Percentiles rank a stretch among this genome's conserved stretches.
phyloP scores from a whole-genome alignment of 2,888 invertebrate species.

The Herminia tarsipennalis region DNA sequence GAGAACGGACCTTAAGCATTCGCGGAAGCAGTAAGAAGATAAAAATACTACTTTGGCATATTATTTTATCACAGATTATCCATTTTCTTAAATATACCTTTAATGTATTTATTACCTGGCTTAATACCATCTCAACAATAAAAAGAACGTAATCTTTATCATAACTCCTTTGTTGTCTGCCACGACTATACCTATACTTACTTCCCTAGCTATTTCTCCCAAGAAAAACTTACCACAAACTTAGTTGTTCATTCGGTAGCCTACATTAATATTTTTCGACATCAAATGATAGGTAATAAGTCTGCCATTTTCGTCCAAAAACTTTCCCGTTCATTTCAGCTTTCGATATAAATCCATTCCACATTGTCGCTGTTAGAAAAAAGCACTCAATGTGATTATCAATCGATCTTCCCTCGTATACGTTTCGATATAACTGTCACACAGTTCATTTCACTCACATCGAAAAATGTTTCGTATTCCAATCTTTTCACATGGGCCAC shows the following conservation, averaged over 20 bases:
- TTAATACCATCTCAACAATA: too few species aligned
- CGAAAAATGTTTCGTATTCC: neutral
- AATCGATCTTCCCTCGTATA: constrained; percentile 19
- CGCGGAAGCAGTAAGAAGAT: too few species aligned
- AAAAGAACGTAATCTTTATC: neutral
- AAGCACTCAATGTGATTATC: constrained; percentile 29
- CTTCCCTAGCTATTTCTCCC: neutral
- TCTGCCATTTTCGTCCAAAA: neutral
- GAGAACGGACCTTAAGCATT: too few species aligned
- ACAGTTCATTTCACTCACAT: neutral
- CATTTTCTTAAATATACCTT: too few species aligned
- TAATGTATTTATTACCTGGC: too few species aligned
- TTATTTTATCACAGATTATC: too few species aligned
- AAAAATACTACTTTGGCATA: too few species aligned
- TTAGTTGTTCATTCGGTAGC: too few species aligned
- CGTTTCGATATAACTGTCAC: neutral
- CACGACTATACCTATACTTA: neutral
- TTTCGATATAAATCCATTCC: neutral
- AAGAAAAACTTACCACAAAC: too few species aligned
- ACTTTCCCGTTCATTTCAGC: constrained; percentile 8
- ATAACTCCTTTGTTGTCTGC: neutral
- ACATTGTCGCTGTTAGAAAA: constrained; percentile 19
- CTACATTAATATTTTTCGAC: constrained; percentile 1
- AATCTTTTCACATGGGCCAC: constrained; percentile 12
- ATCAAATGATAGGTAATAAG: neutral